Conservation (phyloP, 1,140 invertebrate genomes). For the Tetragnatha versicolor region DNA sequence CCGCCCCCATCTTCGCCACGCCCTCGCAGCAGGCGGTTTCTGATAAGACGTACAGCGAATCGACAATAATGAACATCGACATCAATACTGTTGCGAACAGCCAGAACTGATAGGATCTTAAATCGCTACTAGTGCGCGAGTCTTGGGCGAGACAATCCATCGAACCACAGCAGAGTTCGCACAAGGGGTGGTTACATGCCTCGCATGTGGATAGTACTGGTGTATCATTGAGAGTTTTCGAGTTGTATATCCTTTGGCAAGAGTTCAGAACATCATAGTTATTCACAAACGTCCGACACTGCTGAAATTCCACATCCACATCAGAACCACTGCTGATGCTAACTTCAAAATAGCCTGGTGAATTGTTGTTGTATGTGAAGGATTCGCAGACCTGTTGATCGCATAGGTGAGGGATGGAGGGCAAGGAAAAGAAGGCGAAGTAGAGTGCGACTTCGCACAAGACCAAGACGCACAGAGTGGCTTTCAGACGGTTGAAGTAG, state of each 20-base stretch:
- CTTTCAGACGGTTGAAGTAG: constrained; percentile 34
- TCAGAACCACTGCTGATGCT: background rate
- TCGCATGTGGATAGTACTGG: background rate
- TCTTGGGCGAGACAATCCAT: background rate
- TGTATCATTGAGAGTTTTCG: background rate
- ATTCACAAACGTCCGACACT: background rate
- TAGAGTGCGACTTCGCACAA: background rate
- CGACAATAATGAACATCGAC: background rate
- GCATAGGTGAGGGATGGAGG: background rate
- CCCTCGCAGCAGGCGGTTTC: constrained; percentile 40
- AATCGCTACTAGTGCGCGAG: background rate
- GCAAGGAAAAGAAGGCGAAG: background rate
- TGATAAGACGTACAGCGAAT: background rate
- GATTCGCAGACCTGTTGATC: background rate
- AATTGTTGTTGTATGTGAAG: background rate
- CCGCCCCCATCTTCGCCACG: background rate
- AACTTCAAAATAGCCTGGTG: background rate
- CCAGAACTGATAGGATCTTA: constrained; percentile 38
- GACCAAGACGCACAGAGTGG: background rate
- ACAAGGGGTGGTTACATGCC: background rate
- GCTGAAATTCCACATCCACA: background rate
- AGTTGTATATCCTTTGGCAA: background rate
- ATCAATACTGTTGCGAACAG: background rate
- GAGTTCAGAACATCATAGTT: background rate
- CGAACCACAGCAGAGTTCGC: background rate